Evolutionary conservation across 2,797 vertebrate genomes (phyloP).

Genomic region (Cirrhinus molitorella): DNA sequence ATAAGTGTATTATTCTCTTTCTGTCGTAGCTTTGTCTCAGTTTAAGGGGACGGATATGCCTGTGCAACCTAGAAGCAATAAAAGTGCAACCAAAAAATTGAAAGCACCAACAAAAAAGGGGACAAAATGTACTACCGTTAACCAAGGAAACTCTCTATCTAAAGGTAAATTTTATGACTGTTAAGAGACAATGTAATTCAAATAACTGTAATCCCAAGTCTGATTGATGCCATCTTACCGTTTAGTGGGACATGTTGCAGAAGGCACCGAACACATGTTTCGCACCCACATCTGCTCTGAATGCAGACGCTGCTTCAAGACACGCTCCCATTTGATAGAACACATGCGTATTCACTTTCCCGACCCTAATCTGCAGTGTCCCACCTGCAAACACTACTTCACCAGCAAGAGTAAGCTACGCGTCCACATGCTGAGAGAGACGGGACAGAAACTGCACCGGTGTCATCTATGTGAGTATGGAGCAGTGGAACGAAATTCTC

Average conservation of each 20-base stretch:
- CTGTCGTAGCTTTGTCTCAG: conserved; percentile 26
- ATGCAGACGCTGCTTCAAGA: conserved; percentile 96
- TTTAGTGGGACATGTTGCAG: conserved; percentile 75
- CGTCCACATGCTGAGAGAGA: conserved; percentile 90
- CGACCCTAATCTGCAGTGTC: conserved; percentile 92
- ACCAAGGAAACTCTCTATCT: conserved; percentile 26
- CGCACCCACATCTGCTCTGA: conserved; percentile 94
- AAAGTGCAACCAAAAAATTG: conserved; percentile 31
- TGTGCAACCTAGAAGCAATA: conserved; percentile 19
- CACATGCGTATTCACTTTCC: conserved; percentile 95
- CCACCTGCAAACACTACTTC: conserved; percentile 91
- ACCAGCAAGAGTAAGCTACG: conserved; percentile 97
- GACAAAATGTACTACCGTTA: not conserved
- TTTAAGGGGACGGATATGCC: not conserved
- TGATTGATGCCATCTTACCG: conserved; percentile 31
- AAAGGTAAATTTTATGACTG: conserved; percentile 13
- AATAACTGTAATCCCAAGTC: not conserved
- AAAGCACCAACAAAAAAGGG: conserved; percentile 31
- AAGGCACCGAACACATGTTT: conserved; percentile 84
- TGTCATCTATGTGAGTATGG: conserved; percentile 92
- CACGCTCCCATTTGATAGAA: conserved; percentile 92
- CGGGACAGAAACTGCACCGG: conserved; percentile 86
- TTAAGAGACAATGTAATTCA: not conserved
- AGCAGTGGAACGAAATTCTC: conserved; percentile 90
- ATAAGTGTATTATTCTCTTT: not conserved